These are phyloP conservation scores for Capitulum mitella DNA, from an alignment of 2,888 invertebrate genomes.

Conservation along the genomic window DNA sequence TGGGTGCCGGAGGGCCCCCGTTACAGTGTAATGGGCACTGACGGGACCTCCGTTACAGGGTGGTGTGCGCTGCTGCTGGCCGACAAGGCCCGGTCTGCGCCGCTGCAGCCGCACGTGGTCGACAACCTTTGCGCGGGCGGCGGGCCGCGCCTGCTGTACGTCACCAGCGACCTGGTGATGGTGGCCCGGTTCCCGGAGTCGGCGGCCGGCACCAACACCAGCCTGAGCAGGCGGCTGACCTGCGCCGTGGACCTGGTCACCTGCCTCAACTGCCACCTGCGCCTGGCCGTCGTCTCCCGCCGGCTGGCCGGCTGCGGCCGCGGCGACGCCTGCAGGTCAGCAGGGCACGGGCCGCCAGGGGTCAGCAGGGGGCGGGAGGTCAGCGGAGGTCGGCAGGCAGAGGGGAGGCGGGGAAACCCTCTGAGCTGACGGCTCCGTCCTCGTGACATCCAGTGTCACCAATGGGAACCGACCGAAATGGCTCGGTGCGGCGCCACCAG, in stretches of 20 bases:
- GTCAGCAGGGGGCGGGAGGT: no score
- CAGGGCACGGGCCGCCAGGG: no score
- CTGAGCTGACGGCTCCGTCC: no score
- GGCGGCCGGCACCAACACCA: background rate
- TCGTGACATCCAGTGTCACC: no score
- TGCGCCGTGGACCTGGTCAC: slow-evolving; percentile 61
- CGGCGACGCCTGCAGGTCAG: slow-evolving; percentile 47
- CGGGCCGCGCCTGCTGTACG: background rate
- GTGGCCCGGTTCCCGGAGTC: background rate
- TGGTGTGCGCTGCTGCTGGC: background rate
- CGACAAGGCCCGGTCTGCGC: background rate
- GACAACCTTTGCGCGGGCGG: background rate
- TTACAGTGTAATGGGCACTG: no score
- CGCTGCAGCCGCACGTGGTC: background rate
- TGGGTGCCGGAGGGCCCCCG: no score
- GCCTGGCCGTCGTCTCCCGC: slow-evolving; percentile 48
- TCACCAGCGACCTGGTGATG: background rate
- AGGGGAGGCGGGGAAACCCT: no score
- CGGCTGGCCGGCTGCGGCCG: slow-evolving; percentile 44
- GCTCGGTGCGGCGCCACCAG: no score
- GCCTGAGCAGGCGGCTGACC: slow-evolving; percentile 43
- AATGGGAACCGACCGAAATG: no score
- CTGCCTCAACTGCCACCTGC: slow-evolving; percentile 60
- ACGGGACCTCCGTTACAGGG: background rate
- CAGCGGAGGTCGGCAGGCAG: no score